Evolutionary conservation across 2,888 invertebrate genomes (phyloP), one percentile per base, ranked within the genome.

Genomic region (Dorcus parallelipipedus): DNA sequence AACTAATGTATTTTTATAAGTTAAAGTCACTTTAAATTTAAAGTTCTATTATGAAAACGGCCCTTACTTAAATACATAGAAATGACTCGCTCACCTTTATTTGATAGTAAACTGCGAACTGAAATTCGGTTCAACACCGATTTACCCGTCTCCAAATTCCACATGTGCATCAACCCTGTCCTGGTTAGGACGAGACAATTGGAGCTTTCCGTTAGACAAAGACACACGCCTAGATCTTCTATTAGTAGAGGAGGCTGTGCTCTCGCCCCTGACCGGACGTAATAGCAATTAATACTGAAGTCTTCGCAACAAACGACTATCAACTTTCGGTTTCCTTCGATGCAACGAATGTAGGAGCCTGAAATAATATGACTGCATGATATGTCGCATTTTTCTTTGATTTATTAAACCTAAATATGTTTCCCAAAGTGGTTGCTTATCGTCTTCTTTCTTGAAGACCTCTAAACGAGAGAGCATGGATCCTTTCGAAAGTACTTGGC

Each of bases 371-470:
- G 9, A 45, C 23, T 17, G 9, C 23, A 6, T 33, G 6, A 33
- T 4, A 10, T 20, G 20, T 20, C 14, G n/a, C 4, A 10, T 20
- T n/a, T 43, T 10, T 17, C 10, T 20, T 9, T 20, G 9, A 45
- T 6, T 45, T 33, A 33, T 33, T 33, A 33, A 45, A 85, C 86
- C 87, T 68, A 88, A 78, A 71, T 85, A 88, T 3, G 86, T 85
- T 67, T 89, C 88, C 90, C 89, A 90, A 0, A 85, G 80, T 2
- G 85, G 84, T 59, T 86, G 85, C 55, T 81, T 81, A n/a, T 82
- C 82, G 0, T 79, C 80, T 0, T 77, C 81, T 66, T 80, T 83
- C 71, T 82, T 84, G 59, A 78, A 82, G 64, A 79, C 80, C 76
- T 84, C 87, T 67, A 82, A 79, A 68, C 79, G 82, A 0, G 84